Evolutionary conservation across 1,140 invertebrate species (phyloP), one percentile per base, ranked within the genome.

Genomic region (Cyclina sinensis): DNA sequence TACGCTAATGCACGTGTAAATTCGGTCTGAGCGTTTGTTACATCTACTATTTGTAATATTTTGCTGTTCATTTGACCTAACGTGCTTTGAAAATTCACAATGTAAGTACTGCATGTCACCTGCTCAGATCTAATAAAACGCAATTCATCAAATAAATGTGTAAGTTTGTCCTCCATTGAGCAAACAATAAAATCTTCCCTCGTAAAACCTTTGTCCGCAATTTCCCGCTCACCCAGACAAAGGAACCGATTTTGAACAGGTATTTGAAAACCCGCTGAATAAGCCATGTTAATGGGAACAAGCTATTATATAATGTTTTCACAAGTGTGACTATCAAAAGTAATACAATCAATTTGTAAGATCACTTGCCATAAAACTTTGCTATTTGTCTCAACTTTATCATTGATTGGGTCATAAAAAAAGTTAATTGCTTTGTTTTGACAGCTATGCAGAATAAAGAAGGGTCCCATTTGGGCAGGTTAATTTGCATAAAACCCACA

Each of bases 21-120:
- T n/a, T 74, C 70, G 16, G 70, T 35, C 21, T 74, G 76, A 24
- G 46, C 37, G 46, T 80, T 80, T 80, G 76, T 51, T 32, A 54
- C 76, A n/a, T 12, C 14, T 1, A 80, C 46, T 30, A 54, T 46
- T 27, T 80, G 18, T 24, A 18, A 24, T 30, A 80, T 48, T 51
- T 74, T 74, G 14, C 39, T 9, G 18, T 74, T 14, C 39, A 74
- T 39, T n/a, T 43, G 32, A 37, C 11, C 39, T 18, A 74, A 11
- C 9, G 30, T 18, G 21, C 39, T 35, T 37, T 74, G 70, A 54
- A 80, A 80, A 30, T 24, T 30, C 27, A 14, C 46, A 14, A 80
- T 24, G 14, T 27, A 30, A 18, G 2, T n/a, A 27, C 76, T 80
- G 46, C 43, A 51, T 24, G 37, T 16, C 27, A 54, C 39, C 54